Conservation (phyloP, 2,888 invertebrate species). For the Dicyrtomina minuta region DNA sequence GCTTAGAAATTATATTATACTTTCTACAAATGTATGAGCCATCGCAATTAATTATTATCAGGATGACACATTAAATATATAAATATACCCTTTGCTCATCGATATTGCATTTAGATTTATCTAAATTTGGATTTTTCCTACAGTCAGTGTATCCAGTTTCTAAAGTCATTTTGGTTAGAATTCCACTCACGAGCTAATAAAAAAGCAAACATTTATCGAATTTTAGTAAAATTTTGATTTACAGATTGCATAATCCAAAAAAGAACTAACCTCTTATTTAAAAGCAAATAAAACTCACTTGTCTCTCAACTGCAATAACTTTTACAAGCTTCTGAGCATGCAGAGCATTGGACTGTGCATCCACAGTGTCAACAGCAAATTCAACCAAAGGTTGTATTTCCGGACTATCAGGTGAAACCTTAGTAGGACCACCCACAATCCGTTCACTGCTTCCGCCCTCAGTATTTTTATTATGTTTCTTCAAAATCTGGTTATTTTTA, state of each 20-base stretch:
- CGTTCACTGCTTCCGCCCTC: not conserved
- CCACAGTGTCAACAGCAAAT: slow-evolving; percentile 47
- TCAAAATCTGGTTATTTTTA: not conserved
- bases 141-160: slow-evolving; percentile 64
- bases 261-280: not conserved
- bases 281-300: slow-evolving; percentile 41
- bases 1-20: too few species aligned
- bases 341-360: slow-evolving; percentile 51
- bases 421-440: slow-evolving; percentile 44
- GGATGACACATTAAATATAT: not conserved
- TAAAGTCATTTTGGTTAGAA: slow-evolving; percentile 63
- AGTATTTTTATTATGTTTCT: slow-evolving; percentile 12
- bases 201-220: not conserved
- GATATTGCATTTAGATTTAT: slow-evolving; percentile 45
- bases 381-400: slow-evolving; percentile 50
- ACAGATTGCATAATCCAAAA: too few species aligned
- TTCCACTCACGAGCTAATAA: slow-evolving; percentile 61
- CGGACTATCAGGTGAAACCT: slow-evolving; percentile 46
- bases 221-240: not conserved
- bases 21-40: too few species aligned
- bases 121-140: slow-evolving; percentile 54
- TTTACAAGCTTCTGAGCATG: slow-evolving; percentile 53
- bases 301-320: slow-evolving; percentile 50
- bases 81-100: slow-evolving; percentile 37
- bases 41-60: not conserved